Evolutionary conservation across 2,113 vertebrate species (phyloP).

Genomic region (Ochotona curzoniae): DNA sequence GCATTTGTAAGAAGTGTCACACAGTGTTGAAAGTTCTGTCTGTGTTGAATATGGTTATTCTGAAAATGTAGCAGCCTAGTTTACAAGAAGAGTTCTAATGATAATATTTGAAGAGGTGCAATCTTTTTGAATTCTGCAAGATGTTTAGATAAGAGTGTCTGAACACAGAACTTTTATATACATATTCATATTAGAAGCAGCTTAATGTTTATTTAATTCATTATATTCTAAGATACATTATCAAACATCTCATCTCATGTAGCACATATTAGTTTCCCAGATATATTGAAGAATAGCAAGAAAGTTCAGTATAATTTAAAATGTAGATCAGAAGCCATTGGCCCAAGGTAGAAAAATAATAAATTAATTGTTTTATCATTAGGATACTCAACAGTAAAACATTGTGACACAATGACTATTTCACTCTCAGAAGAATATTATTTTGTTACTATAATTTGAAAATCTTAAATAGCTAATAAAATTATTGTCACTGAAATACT

Average conservation of each 20-base stretch:
- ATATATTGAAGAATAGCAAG: not conserved
- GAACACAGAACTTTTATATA: not conserved
- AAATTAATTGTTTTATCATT: not conserved
- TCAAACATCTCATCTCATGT: not conserved
- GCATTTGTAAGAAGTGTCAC: not conserved
- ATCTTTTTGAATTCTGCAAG: not conserved
- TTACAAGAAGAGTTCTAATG: not conserved
- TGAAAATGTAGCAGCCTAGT: not conserved
- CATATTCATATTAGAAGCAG: not conserved
- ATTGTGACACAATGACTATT: not conserved
- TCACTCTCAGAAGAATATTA: not conserved
- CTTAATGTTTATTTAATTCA: conserved; percentile 13
- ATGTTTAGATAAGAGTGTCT: not conserved
- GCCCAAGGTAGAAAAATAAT: not conserved
- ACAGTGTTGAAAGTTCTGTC: not conserved
- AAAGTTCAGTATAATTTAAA: not conserved
- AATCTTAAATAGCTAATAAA: not conserved
- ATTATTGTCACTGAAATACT: not conserved
- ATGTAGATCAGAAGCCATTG: not conserved
- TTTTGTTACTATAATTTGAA: not conserved
- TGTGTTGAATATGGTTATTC: not conserved
- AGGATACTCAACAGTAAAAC: not conserved
- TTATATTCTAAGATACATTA: not conserved
- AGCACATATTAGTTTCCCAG: not conserved
- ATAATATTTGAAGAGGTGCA: not conserved